Base-by-base conservation (phyloP, 2,797 vertebrate species). In the Octomys mimax region DNA sequence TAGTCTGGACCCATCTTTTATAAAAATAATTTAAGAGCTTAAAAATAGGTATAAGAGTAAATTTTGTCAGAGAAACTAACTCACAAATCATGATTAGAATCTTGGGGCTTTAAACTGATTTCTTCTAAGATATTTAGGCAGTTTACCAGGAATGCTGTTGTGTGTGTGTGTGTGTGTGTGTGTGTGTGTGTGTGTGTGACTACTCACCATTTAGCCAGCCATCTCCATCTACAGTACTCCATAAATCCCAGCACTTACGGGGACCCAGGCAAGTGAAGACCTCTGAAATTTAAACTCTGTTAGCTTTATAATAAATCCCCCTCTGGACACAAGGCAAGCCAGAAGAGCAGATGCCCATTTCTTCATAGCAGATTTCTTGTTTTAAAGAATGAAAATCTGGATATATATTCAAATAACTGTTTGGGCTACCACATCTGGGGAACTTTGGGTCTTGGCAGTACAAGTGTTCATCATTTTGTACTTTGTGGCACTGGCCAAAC, bases 401-500 rank as follows among this genome's bases (percentile, higher is more conserved):
- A 92, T 8, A 33, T 93, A 90, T 52, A 93, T 84, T 80, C 88
- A 36, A 91, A 80, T 73, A 91, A 85, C 62, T 83, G 94, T 66
- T 83, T 36, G 88, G 89, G 92, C 87, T 93, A 89, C 93, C 61
- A 62, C 8, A 39, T 85, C 85, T 54, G 61, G 96, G 42, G 91
- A 94, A 97, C 89, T 57, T 95, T 96, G 77, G 92, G 46, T 96
- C 94, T 98, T 97, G 80, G 84, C 96, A 98, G 95, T 81, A 62
- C 77, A 93, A 95, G 70, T 83, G 97, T 95, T 98, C 95, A 97
- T 98, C 96, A 98, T 96, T 95, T 95, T 90, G 79, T 26, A 95
- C 96, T 97, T 98, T 89, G 70, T 83, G 80, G 84, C 83, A 79
- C 97, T 98, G 95, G 95, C 97, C 98, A 98, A 97, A 88, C 75